A percentile compares a stretch with the other conserved stretches of the same genome.
Evolutionary conservation across 2,113 vertebrate genomes (phyloP).

Genomic region (Bagarius yarrelli): DNA sequence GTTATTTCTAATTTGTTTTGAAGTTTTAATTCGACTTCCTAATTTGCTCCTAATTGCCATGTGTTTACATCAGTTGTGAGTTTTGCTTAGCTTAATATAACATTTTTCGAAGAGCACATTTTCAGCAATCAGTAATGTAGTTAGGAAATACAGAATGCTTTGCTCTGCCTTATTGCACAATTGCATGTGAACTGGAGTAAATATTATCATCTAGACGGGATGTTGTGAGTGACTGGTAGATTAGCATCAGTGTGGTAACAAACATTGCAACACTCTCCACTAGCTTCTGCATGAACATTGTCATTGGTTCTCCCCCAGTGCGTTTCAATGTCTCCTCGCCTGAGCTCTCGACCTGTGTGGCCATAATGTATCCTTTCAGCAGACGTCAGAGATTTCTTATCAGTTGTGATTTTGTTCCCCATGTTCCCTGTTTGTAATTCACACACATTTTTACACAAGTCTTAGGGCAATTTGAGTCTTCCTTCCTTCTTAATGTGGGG

Average conservation of each 20-base stretch:
- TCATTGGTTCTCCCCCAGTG: constrained; percentile 27
- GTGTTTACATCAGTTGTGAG: constrained; percentile 26
- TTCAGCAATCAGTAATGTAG: constrained; percentile 28
- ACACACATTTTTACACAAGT: constrained; percentile 59
- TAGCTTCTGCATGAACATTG: constrained; percentile 61
- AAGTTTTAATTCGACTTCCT: background rate
- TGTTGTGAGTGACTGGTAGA: constrained; percentile 64
- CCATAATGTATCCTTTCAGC: constrained; percentile 55
- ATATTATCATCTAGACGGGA: constrained; percentile 59
- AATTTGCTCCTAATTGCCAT: constrained; percentile 13
- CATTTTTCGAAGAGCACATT: constrained; percentile 39
- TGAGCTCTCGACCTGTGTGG: constrained; percentile 61
- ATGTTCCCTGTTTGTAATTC: constrained; percentile 52
- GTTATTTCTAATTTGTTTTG: constrained; percentile 27
- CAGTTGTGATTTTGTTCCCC: constrained; percentile 60
- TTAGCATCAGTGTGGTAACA: constrained; percentile 64
- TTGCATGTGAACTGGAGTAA: constrained; percentile 64
- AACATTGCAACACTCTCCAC: constrained; percentile 59
- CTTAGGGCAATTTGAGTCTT: constrained; percentile 64
- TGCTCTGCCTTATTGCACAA: constrained; percentile 53
- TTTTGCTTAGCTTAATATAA: constrained; percentile 38
- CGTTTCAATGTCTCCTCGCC: constrained; percentile 41
- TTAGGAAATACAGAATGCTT: constrained; percentile 38
- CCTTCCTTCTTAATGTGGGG: constrained; percentile 69
- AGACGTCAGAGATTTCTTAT: constrained; percentile 72